Evolutionary conservation across 2,888 invertebrate genomes (phyloP).

Genomic region (Flexamia atlantica): DNA sequence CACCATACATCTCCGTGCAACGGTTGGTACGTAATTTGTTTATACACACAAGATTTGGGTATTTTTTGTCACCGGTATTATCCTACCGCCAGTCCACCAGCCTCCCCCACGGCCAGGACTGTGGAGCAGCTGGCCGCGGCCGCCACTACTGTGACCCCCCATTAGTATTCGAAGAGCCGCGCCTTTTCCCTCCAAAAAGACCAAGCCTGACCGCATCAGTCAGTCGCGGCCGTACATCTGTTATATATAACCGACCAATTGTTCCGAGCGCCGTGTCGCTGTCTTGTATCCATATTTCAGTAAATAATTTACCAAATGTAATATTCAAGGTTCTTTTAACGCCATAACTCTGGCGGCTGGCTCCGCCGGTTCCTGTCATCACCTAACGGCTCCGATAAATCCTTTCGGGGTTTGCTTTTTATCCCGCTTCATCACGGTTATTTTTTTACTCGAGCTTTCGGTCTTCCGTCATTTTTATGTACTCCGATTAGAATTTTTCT

Average conservation of each 20-base stretch:
- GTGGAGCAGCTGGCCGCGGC: not conserved
- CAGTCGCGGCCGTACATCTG: slow-evolving; percentile 31
- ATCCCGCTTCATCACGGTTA: not conserved
- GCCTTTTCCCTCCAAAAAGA: slow-evolving; percentile 47
- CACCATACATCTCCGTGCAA: too few species aligned
- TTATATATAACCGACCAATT: slow-evolving; percentile 45
- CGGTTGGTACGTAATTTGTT: too few species aligned
- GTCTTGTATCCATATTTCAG: slow-evolving; percentile 58
- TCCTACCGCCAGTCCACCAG: too few species aligned
- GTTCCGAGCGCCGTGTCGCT: slow-evolving; percentile 42
- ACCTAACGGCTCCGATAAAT: slow-evolving; percentile 33
- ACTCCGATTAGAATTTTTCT: too few species aligned
- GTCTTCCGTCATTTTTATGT: too few species aligned
- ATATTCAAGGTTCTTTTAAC: slow-evolving; percentile 40
- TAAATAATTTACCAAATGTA: slow-evolving; percentile 48
- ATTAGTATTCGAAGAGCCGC: slow-evolving; percentile 55
- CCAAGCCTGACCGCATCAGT: slow-evolving; percentile 33
- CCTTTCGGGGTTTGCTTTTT: not conserved
- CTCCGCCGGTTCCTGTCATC: not conserved
- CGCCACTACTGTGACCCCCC: slow-evolving; percentile 23
- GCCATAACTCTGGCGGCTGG: slow-evolving; percentile 32
- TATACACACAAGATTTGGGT: too few species aligned
- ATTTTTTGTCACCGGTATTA: too few species aligned
- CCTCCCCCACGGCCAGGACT: not conserved
- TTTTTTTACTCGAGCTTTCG: too few species aligned